A percentile compares a stretch with the other conserved stretches of the same genome.
Conservation (phyloP, 2,113 vertebrate species). For the Gavia stellata region DNA sequence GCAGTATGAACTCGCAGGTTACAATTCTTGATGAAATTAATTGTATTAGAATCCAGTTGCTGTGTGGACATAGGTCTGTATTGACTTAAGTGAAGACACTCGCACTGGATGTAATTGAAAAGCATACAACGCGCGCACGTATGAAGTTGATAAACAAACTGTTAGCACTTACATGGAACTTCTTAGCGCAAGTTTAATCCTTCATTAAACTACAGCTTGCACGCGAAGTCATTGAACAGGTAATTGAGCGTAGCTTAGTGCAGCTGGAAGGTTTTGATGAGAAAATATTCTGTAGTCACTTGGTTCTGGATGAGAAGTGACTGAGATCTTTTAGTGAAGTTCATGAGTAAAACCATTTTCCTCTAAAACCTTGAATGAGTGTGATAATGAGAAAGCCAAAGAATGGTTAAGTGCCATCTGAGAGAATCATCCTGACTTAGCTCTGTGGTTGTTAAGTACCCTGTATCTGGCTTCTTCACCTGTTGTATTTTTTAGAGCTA, state of each 20-base stretch:
- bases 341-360: background rate
- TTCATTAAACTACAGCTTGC: background rate
- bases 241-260: background rate
- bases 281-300: background rate
- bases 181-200: background rate
- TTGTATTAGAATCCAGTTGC: background rate
- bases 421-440: background rate
- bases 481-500: background rate
- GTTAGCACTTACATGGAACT: fast-evolving
- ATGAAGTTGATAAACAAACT: background rate
- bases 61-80: background rate
- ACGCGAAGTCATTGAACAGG: background rate
- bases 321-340: background rate
- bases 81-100: background rate
- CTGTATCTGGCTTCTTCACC: background rate
- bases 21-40: background rate
- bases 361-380: background rate
- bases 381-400: background rate
- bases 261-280: background rate
- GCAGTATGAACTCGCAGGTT: background rate
- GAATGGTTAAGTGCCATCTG: background rate
- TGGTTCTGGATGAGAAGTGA: background rate
- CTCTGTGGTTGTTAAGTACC: background rate
- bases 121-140: fast-evolving
- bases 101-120: background rate